Evolutionary conservation across 2,113 vertebrate genomes (phyloP), one percentile per base, ranked within the genome.

Genomic region (Peromyscus californicus): DNA sequence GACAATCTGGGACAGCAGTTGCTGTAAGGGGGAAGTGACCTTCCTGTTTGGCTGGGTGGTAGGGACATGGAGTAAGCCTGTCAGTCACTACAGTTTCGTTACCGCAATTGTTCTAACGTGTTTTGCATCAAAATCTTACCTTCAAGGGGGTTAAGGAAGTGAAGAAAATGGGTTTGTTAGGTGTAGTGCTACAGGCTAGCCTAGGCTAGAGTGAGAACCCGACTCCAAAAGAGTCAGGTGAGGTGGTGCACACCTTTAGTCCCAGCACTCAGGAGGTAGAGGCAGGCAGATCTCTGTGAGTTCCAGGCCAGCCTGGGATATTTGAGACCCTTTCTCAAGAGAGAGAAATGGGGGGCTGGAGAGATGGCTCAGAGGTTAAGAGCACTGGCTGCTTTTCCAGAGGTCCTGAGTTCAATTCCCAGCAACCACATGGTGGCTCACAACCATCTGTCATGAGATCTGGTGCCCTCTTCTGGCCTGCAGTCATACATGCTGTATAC

Each of bases 51-150:
- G 54, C 4, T 22, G 0, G 13, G 39, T 83, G 61, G 39, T 7
- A 51, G 57, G 33, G 65, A 48, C 24, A 70, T 26, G 48, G 42
- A 78, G 36, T 26, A 72, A 84, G 22, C 42, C 26, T 39, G 48
- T 89, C 72, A 85, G 90, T 31, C 65, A 65, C 54, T 24, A 26
- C 17, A 86, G 82, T 92, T 85, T 95, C 92, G 96, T 76, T 93
- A 85, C 87, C 67, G 31, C 31, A 86, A 39, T 78, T 75, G 75
- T 45, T 96, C 51, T 93, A 61, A 42, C 51, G 54, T 85, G n/a
- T 21, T 86, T 69, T 85, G 59, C 72, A 65, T 89, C 45, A 76
- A 84, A 36, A 78, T 74, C 54, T 80, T 72, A n/a, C 45, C 59
- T 69, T 70, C 19, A 65, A 74, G 51, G 45, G n/a, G 31, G 26